Evolutionary conservation across 2,113 vertebrate genomes (phyloP).

Genomic region (Jacana jacana): DNA sequence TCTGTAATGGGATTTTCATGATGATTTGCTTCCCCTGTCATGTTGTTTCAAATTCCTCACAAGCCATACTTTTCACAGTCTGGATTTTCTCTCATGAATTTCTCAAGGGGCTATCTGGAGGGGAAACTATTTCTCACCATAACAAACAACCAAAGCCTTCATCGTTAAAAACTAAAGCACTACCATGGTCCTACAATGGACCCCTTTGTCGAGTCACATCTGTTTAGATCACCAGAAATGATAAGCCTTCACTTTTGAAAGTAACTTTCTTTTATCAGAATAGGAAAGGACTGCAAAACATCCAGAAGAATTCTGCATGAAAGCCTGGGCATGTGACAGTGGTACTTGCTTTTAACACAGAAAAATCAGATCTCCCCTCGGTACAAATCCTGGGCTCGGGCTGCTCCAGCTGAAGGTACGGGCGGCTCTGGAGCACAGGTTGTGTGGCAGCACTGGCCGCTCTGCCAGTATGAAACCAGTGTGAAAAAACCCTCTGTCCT

Average conservation of each 20-base stretch:
- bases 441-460: too few species aligned
- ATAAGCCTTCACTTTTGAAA: slow-evolving; percentile 41
- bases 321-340: background rate
- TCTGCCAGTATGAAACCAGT: background rate
- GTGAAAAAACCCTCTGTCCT: background rate
- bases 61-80: slow-evolving; percentile 64
- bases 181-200: slow-evolving; percentile 24
- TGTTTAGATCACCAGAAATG: slow-evolving; percentile 60
- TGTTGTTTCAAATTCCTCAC: slow-evolving; percentile 62
- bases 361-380: background rate
- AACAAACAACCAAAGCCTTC: slow-evolving; percentile 63
- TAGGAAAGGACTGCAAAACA: background rate
- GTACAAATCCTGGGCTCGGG: background rate
- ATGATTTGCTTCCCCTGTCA: slow-evolving; percentile 36
- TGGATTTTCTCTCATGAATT: slow-evolving; percentile 62
- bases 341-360: background rate
- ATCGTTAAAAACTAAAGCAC: slow-evolving; percentile 50
- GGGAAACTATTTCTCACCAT: slow-evolving; percentile 66
- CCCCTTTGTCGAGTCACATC: slow-evolving; percentile 54
- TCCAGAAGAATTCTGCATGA: background rate
- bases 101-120: slow-evolving; percentile 61
- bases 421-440: background rate
- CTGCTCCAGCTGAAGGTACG: background rate
- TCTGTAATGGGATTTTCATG: background rate
- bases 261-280: slow-evolving; percentile 37